These are phyloP conservation scores for Diaperis boleti DNA, from an alignment of 2,888 invertebrate genomes.

Conservation along the genomic window DNA sequence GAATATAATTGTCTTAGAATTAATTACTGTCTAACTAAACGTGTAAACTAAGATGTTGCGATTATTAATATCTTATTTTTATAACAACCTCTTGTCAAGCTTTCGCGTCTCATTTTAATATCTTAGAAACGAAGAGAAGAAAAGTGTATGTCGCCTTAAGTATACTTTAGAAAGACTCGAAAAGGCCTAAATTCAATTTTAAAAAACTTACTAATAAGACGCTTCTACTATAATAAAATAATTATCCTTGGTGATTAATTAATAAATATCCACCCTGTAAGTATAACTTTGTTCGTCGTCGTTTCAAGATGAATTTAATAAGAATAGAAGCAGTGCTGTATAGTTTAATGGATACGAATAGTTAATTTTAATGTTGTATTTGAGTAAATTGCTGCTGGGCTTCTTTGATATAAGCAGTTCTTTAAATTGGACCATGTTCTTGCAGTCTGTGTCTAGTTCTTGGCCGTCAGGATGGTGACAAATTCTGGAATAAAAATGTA, in stretches of 20 bases:
- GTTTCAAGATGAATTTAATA: conserved; percentile 35
- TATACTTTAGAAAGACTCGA: conserved; percentile 33
- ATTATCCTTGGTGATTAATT: conserved; percentile 23
- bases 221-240: conserved; percentile 21
- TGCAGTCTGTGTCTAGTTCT: conserved; percentile 72
- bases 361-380: conserved; percentile 17
- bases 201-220: conserved; percentile 10
- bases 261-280: conserved; percentile 32
- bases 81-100: conserved; percentile 35
- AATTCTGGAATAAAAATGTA: conserved; percentile 74
- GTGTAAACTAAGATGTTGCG: conserved; percentile 23
- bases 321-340: conserved; percentile 39
- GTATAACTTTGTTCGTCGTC: conserved; percentile 23
- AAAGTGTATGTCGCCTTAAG: conserved; percentile 21
- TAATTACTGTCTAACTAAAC: conserved; percentile 31
- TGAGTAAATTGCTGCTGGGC: conserved; percentile 27
- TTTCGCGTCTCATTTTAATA: conserved; percentile 11
- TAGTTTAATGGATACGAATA: conserved; percentile 31
- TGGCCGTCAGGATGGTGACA: conserved; percentile 86
- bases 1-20: conserved; percentile 38
- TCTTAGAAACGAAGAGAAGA: conserved; percentile 19
- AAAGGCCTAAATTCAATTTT: conserved; percentile 33
- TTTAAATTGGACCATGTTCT: conserved; percentile 48
- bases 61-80: conserved; percentile 19
- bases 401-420: conserved; percentile 35